Evolutionary conservation across 2,888 invertebrate species (phyloP), one percentile per base, ranked within the genome.

Genomic region (Thereva nobilitata): DNA sequence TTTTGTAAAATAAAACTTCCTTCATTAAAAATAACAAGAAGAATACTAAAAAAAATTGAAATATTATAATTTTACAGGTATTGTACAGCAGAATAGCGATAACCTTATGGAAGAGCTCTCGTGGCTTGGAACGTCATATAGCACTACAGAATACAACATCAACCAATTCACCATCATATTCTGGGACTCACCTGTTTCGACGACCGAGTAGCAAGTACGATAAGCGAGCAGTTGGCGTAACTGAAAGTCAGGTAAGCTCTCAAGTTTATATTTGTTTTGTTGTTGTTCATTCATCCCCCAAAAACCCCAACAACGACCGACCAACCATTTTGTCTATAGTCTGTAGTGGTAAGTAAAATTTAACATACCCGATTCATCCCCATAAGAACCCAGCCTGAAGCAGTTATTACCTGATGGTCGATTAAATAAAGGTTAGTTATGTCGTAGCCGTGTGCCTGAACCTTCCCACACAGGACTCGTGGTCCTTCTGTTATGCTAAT

Each of bases 21-120:
- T 23, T 23, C 23, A 23, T 23, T 23, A 23, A 23, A 23, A 23
- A 23, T 23, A 23, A 23, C 23, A 23, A 23, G 23, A 23, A 5
- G 12, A 10, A 55, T 40, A 3, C 3, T 2, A 42, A 42, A 42
- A 42, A 42, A 41, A 7, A 41, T 12, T 10, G 4, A 59, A 59
- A 47, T 8, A 47, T 49, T 44, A 47, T 10, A 50, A 23, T 40
- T 34, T 64, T 75, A 75, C 78, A 89, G 89, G 84, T 91, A 47
- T 82, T 94, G 42, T 95, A 95, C 78, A 90, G 91, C 42, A 86
- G 89, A 74, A 94, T 95, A 66, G 93, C 93, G 3, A 85, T 92
- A 35, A 89, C 90, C 0, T 81, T 95, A 45, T 95, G 94, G 93
- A 87, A 85, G 81, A 90, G 90, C 73, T 88, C 89, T 0, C 84